Evolutionary conservation across 2,113 vertebrate species (phyloP).

Genomic region (Cnemophilus loriae): DNA sequence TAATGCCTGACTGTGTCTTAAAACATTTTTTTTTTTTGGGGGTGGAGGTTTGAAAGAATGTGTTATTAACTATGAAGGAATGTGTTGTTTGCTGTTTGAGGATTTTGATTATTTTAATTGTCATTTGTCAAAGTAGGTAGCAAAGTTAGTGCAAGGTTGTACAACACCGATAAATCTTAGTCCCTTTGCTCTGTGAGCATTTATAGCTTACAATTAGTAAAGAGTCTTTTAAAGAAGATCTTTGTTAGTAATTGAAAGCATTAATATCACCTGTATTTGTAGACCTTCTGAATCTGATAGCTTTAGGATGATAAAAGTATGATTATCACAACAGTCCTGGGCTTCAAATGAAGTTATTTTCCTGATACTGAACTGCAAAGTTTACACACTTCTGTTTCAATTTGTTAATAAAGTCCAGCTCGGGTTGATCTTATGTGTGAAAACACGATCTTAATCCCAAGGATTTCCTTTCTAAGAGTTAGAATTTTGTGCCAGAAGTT

Average conservation of each 20-base stretch:
- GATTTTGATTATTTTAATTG: background rate
- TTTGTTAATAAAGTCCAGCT: background rate
- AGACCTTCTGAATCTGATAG: background rate
- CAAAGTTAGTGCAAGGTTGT: background rate
- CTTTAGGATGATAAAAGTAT: background rate
- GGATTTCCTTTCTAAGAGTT: slow-evolving; percentile 14
- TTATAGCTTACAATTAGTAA: background rate
- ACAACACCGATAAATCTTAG: background rate
- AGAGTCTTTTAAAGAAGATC: background rate
- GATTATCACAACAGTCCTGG: background rate
- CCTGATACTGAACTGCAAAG: background rate
- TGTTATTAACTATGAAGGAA: background rate
- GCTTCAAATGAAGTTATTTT: background rate
- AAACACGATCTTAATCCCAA: background rate
- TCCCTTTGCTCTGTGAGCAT: background rate
- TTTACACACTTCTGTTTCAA: background rate
- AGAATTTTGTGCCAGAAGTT: slow-evolving; percentile 12
- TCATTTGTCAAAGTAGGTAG: background rate
- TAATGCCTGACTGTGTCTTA: background rate
- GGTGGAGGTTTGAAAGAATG: background rate
- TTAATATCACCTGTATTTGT: background rate
- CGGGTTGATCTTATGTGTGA: background rate
- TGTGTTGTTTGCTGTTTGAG: background rate
- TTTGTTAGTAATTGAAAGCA: background rate
- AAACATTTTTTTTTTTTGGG: background rate